Percentiles rank a stretch among this genome's conserved stretches.
These are phyloP conservation scores for Zhuqinia jingwanae DNA, from an alignment of 2,888 invertebrate species.

Conservation along the genomic window DNA sequence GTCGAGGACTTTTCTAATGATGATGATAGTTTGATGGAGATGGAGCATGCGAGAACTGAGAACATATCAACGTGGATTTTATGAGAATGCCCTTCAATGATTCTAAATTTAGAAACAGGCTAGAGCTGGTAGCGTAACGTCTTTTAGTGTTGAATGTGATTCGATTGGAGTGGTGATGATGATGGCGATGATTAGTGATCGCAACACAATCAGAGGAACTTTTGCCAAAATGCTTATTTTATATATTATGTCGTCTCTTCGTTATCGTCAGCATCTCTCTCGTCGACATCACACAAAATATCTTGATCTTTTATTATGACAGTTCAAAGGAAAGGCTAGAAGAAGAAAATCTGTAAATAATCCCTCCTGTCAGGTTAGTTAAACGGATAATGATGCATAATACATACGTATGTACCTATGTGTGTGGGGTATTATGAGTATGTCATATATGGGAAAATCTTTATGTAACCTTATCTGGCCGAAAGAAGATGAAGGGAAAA, in stretches of 20 bases:
- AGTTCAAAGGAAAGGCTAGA: neutral
- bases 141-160: neutral
- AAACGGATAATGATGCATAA: neutral
- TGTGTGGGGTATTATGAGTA: no score
- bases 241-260: no score
- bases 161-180: neutral
- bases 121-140: neutral
- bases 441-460: neutral
- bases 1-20: neutral
- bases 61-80: neutral
- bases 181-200: neutral
- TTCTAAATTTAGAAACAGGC: conserved; percentile 42
- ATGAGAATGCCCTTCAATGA: conserved; percentile 1
- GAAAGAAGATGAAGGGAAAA: conserved; percentile 11
- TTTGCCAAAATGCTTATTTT: no score
- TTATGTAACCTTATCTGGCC: conserved; percentile 11
- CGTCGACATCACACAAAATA: no score
- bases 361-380: conserved; percentile 11
- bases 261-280: no score
- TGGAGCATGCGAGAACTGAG: conserved; percentile 31
- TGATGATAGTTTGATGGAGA: neutral
- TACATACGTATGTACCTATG: no score
- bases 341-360: conserved; percentile 31
- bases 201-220: no score
- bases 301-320: neutral